Evolutionary conservation across 92 coral and sea anemone species (phyloP).

Genomic region (Parazoanthus darwini): DNA sequence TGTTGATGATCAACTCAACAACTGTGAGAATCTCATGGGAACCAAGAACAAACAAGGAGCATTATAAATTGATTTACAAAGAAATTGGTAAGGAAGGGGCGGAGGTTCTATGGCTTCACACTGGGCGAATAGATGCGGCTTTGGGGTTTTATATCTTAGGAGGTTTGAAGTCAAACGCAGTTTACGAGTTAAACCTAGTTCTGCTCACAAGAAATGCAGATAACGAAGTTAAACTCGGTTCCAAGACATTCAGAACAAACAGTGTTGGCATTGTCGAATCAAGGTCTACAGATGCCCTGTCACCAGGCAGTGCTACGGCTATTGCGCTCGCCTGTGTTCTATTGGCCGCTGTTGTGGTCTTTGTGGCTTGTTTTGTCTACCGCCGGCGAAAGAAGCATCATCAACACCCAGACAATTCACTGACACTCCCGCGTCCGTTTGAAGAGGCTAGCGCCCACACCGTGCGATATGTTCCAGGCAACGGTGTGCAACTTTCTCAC

Average conservation of each 20-base stretch:
- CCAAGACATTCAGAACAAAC: conserved; percentile 14
- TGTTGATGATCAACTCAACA: conserved; percentile 9
- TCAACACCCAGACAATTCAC: background rate
- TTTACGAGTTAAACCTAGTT: conserved; percentile 13
- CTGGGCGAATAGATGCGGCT: background rate
- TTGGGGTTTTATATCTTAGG: background rate
- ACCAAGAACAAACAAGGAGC: background rate
- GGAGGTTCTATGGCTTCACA: background rate
- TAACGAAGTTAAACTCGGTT: conserved; percentile 7
- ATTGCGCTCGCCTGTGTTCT: background rate
- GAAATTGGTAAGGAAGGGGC: background rate
- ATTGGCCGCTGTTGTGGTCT: background rate
- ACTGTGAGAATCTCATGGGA: conserved; percentile 1
- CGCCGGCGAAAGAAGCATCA: conserved; percentile 5
- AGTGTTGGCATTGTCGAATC: background rate
- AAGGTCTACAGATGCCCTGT: background rate
- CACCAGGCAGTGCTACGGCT: conserved; percentile 1
- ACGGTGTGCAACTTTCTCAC: background rate
- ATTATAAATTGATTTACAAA: background rate
- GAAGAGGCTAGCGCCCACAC: background rate
- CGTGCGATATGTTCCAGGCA: conserved; percentile 17
- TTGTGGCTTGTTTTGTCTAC: background rate
- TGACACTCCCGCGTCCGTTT: background rate
- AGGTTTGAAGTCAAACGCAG: conserved; percentile 4
- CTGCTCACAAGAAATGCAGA: background rate